Evolutionary conservation across 2,797 vertebrate genomes (phyloP).

Genomic region (Tapera naevia): DNA sequence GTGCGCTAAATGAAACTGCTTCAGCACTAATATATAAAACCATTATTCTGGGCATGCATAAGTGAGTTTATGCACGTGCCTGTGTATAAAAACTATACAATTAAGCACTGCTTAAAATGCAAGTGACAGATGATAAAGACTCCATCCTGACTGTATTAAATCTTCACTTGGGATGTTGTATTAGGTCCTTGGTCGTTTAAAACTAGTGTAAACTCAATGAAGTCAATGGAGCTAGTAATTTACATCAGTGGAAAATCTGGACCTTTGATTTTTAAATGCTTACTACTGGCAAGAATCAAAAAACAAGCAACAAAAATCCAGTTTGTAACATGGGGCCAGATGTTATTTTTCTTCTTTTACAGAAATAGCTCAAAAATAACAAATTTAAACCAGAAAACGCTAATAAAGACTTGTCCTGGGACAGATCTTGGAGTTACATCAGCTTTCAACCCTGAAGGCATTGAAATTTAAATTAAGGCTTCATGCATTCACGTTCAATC

Average conservation of each 20-base stretch:
- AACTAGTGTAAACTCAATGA: neutral
- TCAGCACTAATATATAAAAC: conserved; percentile 35
- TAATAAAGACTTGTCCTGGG: neutral
- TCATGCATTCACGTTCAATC: neutral
- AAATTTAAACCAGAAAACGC: neutral
- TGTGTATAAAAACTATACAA: conserved; percentile 20
- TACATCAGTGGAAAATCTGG: conserved; percentile 3
- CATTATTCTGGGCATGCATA: conserved; percentile 1
- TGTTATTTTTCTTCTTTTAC: neutral
- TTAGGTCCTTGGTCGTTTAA: neutral
- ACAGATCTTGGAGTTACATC: neutral
- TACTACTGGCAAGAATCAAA: neutral
- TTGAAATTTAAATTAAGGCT: neutral
- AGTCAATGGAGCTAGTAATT: neutral
- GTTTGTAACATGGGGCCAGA: neutral
- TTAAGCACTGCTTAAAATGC: conserved; percentile 47
- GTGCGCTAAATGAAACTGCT: conserved; percentile 32
- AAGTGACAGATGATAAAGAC: conserved; percentile 13
- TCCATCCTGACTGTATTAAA: neutral
- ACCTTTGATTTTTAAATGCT: conserved; percentile 41
- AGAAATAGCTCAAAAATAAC: neutral
- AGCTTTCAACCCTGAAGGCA: neutral
- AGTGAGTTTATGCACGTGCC: neutral
- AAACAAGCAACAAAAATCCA: conserved; percentile 7
- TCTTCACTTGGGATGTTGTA: neutral